A percentile compares a stretch with the other conserved stretches of the same genome.
Conservation (phyloP, 2,888 invertebrate species). For the Hedychridium roseum region DNA sequence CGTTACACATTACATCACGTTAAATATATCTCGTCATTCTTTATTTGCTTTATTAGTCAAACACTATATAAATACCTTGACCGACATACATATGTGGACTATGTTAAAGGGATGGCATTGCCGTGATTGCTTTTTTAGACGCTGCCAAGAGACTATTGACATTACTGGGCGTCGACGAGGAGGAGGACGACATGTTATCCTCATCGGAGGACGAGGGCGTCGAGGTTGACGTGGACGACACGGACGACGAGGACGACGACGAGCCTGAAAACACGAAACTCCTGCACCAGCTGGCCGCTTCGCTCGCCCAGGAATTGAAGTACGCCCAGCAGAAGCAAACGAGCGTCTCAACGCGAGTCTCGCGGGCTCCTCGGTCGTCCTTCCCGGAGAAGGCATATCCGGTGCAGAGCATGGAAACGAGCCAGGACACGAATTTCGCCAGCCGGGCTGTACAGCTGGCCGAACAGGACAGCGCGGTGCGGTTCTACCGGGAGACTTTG, state of each 20-base stretch:
- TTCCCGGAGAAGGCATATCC: slow-evolving; percentile 23
- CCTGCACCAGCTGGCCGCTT: slow-evolving; percentile 49
- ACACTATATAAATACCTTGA: no score
- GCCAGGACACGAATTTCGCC: slow-evolving; percentile 29
- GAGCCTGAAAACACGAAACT: slow-evolving; percentile 38
- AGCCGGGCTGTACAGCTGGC: no score
- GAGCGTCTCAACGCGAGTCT: slow-evolving; percentile 2
- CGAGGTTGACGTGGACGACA: slow-evolving; percentile 50
- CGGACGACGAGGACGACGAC: slow-evolving; percentile 29
- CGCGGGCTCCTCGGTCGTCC: no score
- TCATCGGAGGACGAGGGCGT: slow-evolving; percentile 58
- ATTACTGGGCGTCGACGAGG: slow-evolving; percentile 47
- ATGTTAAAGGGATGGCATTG: no score
- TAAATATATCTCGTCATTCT: no score
- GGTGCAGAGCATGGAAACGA: slow-evolving; percentile 38
- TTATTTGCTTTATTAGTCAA: no score
- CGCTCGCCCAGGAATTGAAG: slow-evolving; percentile 51
- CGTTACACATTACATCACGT: no score
- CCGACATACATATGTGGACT: no score
- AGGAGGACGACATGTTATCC: slow-evolving; percentile 41
- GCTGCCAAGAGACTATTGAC: slow-evolving; percentile 54
- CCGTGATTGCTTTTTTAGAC: slow-evolving; percentile 33
- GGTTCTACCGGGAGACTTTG: no score
- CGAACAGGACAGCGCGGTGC: no score
- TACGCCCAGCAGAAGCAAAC: slow-evolving; percentile 35